Base-by-base conservation (phyloP, 92 coral and sea anemone species). In the Epizoanthus scotinus region DNA sequence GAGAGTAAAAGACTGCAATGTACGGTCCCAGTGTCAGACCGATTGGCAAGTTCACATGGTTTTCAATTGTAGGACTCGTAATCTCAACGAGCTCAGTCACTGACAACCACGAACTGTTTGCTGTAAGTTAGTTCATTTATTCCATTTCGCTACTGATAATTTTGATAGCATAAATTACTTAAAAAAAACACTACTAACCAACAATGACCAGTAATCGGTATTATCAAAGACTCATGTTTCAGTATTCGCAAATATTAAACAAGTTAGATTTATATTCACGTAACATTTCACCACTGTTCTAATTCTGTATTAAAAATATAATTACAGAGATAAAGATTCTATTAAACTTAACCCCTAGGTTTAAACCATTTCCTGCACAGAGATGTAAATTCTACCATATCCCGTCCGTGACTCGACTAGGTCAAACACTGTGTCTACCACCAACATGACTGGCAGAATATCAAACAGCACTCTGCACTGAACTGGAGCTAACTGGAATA, bases 361-460 rank as follows among this genome's bases (percentile, higher is more conserved):
- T 64, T 17, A n/a, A 64, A 29, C 31, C 19, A 29, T 5, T 38
- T 64, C 2, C 47, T 27, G 70, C 70, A 17, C 47, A 29, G 70
- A 64, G 70, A 4, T 24, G 31, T 64, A 38, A 64, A 64, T 47
- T 47, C 52, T 8, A n/a, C 63, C n/a, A 42, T 75, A 59, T 58
- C 61, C 81, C 34, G 53, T 3, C 61, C 68, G 67, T 75, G 56
- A 38, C 55, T 60, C 59, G 56, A 38, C 55, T 60, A 40, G 81
- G 81, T 75, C 68, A 75, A 59, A 75, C 55, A 71, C 52, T 44
- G 62, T 24, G 6, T 17, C 25, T 75, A 75, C 68, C 68, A 75
- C 21, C 40, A 29, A 75, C 55, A 74, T n/a, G 60, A 74, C 67
- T 59, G 81, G 58, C 81, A 44, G 68, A 75, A 59, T 20, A 38